Base-by-base conservation (phyloP, 1,140 invertebrate genomes). In the Drosophila subobscura region DNA sequence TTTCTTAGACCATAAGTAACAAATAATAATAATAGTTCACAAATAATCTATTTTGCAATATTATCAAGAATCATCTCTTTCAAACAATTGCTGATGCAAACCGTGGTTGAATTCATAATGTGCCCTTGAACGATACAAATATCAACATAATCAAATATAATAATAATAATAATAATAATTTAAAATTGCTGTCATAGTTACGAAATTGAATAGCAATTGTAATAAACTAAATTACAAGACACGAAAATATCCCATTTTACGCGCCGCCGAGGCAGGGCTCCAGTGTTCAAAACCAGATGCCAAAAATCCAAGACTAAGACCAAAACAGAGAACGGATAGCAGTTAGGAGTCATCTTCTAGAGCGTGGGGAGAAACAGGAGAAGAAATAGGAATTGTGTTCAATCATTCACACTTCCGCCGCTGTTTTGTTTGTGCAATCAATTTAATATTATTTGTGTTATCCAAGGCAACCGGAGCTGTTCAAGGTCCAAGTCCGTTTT, bases 381-480 rank as follows among this genome's bases (percentile, higher is more conserved):
- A 53, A 71, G 76, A 63, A 75, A 75, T 46, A 45, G 72, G 65
- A 85, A 76, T 78, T 76, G 83, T 86, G 83, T 88, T 88, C 88
- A 88, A 88, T 88, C 83, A 88, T 88, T 88, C 76, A 88, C 83
- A 88, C 83, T 88, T 88, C 83, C 83, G 83, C 71, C 83, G 59
- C 58, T 83, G 78, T 76, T 83, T 88, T 83, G 78, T 88, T 88
- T 88, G 83, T 88, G 84, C 83, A 88, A 88, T 88, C 83, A 88
- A 88, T 88, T 88, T 88, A 67, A 77, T 79, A 88, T 88, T 88
- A 88, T 88, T 88, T 88, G 80, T 76, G 75, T 88, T 83, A 88
- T 79, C 75, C 73, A 49, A 41, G 60, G 44, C 53, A 27, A 40
- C 57, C 8, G 20, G 37, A 54, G 52, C 33, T 54, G 66, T 57